Conservation (phyloP, 2,888 invertebrate species). For the Lasioglossum leucozonium region DNA sequence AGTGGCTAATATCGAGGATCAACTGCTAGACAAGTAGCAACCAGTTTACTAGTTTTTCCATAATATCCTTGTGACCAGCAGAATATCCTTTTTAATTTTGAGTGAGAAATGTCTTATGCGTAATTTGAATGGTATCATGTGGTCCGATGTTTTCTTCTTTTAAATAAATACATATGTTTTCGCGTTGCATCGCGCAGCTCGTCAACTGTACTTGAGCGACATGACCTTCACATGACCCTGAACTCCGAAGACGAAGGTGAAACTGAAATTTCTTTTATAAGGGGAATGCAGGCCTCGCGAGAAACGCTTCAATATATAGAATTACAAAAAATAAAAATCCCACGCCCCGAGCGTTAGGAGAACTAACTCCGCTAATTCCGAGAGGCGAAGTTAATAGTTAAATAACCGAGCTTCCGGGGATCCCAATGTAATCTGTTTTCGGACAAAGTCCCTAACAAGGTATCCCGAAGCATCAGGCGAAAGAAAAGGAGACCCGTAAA, state of each 20-base stretch:
- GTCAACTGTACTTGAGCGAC: too few relatives aligned
- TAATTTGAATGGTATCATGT: too few relatives aligned
- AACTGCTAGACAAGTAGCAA: not conserved
- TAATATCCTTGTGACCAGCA: not conserved
- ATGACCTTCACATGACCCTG: too few relatives aligned
- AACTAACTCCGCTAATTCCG: not conserved
- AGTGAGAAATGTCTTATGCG: too few relatives aligned
- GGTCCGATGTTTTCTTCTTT: too few relatives aligned
- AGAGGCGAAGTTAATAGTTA: not conserved
- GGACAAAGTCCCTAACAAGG: not conserved
- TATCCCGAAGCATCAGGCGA: not conserved
- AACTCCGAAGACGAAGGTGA: too few relatives aligned
- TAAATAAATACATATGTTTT: too few relatives aligned
- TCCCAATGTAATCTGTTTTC: not conserved
- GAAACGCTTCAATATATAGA: too few relatives aligned
- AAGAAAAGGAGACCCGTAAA: not conserved
- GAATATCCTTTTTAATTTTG: too few relatives aligned
- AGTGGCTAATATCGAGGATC: not conserved
- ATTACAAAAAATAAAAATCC: not conserved
- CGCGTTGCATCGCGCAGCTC: too few relatives aligned
- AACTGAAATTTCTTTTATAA: too few relatives aligned
- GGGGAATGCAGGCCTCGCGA: too few relatives aligned
- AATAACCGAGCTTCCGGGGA: not conserved
- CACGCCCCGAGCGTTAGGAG: not conserved
- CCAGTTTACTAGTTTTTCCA: not conserved